Evolutionary conservation across 2,113 vertebrate species (phyloP).

Genomic region (Muntiacus reevesi): DNA sequence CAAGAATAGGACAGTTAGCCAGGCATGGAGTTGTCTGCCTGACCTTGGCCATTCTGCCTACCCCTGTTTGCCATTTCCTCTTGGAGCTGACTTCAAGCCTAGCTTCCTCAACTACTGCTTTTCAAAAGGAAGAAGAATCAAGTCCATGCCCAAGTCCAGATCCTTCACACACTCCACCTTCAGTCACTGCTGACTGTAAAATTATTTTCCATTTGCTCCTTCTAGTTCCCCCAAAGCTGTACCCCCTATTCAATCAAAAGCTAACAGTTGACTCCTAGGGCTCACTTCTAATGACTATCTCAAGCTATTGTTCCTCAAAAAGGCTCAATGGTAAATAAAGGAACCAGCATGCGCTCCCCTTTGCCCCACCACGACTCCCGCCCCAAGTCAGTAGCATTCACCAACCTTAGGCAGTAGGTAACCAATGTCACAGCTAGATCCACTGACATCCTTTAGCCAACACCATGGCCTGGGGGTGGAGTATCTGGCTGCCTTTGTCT

Average conservation of each 20-base stretch:
- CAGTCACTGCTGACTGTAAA: neutral
- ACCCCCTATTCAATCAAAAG: neutral
- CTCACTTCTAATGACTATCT: conserved; percentile 6
- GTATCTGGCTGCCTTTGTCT: neutral
- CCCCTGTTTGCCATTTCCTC: neutral
- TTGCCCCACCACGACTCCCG: neutral
- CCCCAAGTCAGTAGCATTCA: neutral
- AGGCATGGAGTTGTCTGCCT: neutral
- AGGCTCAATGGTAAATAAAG: neutral
- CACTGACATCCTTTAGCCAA: neutral
- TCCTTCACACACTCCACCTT: neutral
- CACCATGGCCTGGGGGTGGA: neutral
- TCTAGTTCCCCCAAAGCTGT: neutral
- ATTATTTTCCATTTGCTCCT: neutral
- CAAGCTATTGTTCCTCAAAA: neutral
- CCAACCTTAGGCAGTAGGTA: neutral
- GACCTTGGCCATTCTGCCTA: neutral
- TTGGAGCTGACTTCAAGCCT: conserved; percentile 1
- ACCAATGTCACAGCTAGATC: neutral
- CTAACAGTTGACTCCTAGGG: neutral
- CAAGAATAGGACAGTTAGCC: neutral
- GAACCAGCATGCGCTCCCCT: neutral
- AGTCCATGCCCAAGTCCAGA: neutral
- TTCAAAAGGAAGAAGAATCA: conserved; percentile 46
- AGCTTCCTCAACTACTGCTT: conserved; percentile 45